Conservation (phyloP, 2,888 invertebrate genomes). For the Hypena proboscidalis region DNA sequence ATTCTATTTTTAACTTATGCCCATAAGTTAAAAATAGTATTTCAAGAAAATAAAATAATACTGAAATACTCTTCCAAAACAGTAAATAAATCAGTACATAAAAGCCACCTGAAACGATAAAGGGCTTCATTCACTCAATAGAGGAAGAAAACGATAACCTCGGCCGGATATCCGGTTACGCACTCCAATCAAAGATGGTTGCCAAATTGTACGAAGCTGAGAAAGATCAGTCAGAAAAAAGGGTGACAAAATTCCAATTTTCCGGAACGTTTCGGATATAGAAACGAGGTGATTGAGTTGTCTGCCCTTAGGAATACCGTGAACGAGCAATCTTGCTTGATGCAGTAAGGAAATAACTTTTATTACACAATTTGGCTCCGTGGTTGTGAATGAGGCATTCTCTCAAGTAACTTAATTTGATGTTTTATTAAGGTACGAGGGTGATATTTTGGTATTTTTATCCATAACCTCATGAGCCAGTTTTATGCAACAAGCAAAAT, state of each 20-base stretch:
- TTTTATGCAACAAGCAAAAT: no score
- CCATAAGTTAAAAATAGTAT: neutral
- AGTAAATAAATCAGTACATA: slow-evolving; percentile 60
- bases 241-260: slow-evolving; percentile 77
- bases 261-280: slow-evolving; percentile 58
- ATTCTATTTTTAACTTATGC: neutral
- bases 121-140: slow-evolving; percentile 60
- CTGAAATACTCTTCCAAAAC: slow-evolving; percentile 17
- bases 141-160: slow-evolving; percentile 65
- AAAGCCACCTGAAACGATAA: slow-evolving; percentile 63
- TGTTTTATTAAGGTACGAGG: neutral
- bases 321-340: slow-evolving; percentile 31
- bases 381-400: slow-evolving; percentile 14
- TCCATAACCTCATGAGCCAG: no score
- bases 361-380: neutral
- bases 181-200: slow-evolving; percentile 74
- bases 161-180: slow-evolving; percentile 72
- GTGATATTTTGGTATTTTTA: no score
- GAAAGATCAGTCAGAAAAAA: slow-evolving; percentile 71
- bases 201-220: slow-evolving; percentile 69
- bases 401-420: no score
- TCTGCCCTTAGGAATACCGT: slow-evolving; percentile 44
- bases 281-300: slow-evolving; percentile 65
- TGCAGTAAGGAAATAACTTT: slow-evolving; percentile 14
- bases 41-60: no score